Conservation (phyloP, 2,888 invertebrate species). For the Hirtodrosophila histrioides region DNA sequence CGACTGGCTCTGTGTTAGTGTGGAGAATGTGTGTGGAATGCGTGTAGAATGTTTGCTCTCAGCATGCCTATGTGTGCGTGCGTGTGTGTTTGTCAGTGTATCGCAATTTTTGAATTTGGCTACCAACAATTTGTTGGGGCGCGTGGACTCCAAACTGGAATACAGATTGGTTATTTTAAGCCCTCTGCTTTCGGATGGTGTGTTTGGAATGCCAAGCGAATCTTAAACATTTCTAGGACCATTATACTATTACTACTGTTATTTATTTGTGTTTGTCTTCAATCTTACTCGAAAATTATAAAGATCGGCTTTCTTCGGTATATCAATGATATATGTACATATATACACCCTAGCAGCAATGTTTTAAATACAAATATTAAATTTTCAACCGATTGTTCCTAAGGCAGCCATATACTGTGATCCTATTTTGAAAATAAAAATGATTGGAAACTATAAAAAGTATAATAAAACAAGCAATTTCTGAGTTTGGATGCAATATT, state of each 20-base stretch:
- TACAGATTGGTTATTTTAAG: conserved; percentile 47
- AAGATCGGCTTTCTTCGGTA: too few species aligned
- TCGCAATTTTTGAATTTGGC: conserved; percentile 59
- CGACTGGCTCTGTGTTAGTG: neutral
- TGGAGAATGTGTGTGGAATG: conserved; percentile 11
- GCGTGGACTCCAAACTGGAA: conserved; percentile 43
- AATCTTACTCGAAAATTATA: too few species aligned
- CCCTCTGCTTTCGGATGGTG: neutral
- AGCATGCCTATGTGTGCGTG: conserved; percentile 5
- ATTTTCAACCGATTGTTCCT: too few species aligned
- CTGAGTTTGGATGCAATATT: too few species aligned
- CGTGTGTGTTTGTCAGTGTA: conserved; percentile 19
- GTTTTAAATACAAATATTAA: too few species aligned
- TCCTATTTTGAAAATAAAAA: too few species aligned
- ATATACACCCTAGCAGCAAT: too few species aligned
- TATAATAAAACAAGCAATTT: too few species aligned
- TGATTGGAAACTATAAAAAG: too few species aligned
- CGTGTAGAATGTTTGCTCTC: conserved; percentile 39
- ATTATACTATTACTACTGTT: conserved; percentile 25
- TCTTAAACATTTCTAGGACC: conserved; percentile 4
- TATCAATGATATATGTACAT: too few species aligned
- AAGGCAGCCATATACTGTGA: too few species aligned
- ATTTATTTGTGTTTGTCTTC: conserved; percentile 27
- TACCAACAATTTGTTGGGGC: conserved; percentile 67
- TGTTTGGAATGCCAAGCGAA: conserved; percentile 37